These are phyloP conservation scores for Leucozona laternaria DNA, from an alignment of 2,888 invertebrate species.

Conservation along the genomic window DNA sequence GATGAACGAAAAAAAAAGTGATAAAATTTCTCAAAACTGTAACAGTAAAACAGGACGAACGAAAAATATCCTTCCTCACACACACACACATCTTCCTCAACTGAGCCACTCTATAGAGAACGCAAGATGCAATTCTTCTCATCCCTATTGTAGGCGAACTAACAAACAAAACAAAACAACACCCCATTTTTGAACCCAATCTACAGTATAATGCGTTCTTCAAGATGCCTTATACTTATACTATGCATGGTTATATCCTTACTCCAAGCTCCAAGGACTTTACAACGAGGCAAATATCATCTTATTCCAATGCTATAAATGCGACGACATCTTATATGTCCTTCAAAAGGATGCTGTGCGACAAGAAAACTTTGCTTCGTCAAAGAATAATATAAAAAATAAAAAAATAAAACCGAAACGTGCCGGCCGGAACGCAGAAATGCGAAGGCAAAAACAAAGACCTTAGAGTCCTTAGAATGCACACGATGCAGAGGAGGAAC, in stretches of 20 bases:
- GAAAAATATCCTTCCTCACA: conserved; percentile 45
- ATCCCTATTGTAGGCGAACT: conserved; percentile 43
- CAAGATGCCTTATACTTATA: background rate
- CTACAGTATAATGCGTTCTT: conserved; percentile 64
- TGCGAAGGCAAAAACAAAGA: conserved; percentile 23
- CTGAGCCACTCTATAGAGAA: conserved; percentile 15
- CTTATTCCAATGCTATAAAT: background rate
- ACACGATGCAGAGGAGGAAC: conserved; percentile 35
- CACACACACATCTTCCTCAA: conserved; percentile 16
- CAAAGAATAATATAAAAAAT: conserved; percentile 28
- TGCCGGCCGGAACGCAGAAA: conserved; percentile 27
- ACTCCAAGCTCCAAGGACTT: conserved; percentile 64
- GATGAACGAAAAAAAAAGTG: conserved; percentile 59
- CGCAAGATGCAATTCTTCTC: conserved; percentile 73
- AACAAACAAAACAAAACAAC: conserved; percentile 50
- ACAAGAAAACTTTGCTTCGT: conserved; percentile 55
- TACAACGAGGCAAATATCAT: conserved; percentile 36
- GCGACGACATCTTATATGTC: conserved; percentile 52
- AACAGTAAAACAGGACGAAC: conserved; percentile 51
- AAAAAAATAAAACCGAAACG: conserved; percentile 7
- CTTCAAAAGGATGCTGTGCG: conserved; percentile 38
- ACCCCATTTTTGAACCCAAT: conserved; percentile 57
- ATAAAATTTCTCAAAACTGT: conserved; percentile 47
- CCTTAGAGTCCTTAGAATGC: background rate
- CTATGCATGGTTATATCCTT: conserved; percentile 18